Conservation (phyloP, 1,140 invertebrate genomes). For the Calliphora vicina region DNA sequence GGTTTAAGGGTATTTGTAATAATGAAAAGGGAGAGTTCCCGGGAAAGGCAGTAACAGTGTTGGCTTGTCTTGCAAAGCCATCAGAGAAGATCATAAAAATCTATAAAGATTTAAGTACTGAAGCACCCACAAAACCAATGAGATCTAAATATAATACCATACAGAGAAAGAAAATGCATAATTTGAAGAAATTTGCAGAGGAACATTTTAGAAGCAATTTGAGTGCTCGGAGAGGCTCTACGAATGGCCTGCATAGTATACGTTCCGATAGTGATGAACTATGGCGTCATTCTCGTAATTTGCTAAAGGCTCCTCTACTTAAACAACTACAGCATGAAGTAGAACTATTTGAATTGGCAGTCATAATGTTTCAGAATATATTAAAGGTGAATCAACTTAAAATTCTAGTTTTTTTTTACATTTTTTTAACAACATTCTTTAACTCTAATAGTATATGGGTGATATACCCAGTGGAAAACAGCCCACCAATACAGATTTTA, state of each 20-base stretch:
- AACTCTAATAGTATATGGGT: conserved; percentile 79
- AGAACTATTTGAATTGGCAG: conserved; percentile 77
- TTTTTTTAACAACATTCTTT: background rate
- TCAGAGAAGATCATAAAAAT: conserved; percentile 67
- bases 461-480: conserved; percentile 81
- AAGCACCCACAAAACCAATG: background rate
- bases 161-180: conserved; percentile 76
- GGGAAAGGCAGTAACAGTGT: conserved; percentile 84
- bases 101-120: conserved; percentile 67
- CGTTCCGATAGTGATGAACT: conserved; percentile 68
- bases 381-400: conserved; percentile 76
- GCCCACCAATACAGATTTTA: conserved; percentile 80
- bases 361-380: conserved; percentile 79
- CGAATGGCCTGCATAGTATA: background rate
- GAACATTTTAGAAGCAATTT: conserved; percentile 78
- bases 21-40: conserved; percentile 83
- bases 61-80: conserved; percentile 85
- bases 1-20: conserved; percentile 74
- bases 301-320: conserved; percentile 85
- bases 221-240: conserved; percentile 4
- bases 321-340: conserved; percentile 81
- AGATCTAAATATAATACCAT: conserved; percentile 66
- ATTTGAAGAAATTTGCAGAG: conserved; percentile 81
- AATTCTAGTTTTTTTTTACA: background rate
- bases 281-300: conserved; percentile 85